Evolutionary conservation across 2,888 invertebrate genomes (phyloP).

Genomic region (Scelioninae gen. 1): DNA sequence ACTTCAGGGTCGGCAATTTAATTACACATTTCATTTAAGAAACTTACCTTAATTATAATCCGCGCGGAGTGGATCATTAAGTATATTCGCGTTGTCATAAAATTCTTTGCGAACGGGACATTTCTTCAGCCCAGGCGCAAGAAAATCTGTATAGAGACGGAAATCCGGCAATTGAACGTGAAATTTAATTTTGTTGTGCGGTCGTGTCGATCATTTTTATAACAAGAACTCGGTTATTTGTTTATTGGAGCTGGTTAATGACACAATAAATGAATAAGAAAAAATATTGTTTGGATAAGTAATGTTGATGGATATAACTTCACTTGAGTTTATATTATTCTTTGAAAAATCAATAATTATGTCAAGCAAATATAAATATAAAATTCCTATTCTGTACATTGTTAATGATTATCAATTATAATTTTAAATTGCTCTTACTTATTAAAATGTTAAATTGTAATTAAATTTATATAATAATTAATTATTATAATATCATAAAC

Average conservation of each 20-base stretch:
- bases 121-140: slow-evolving; percentile 30
- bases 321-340: too few relatives aligned
- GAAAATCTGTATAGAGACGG: slow-evolving; percentile 42
- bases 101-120: slow-evolving; percentile 44
- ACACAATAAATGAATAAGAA: neutral
- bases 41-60: slow-evolving; percentile 61
- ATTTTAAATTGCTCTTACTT: too few relatives aligned
- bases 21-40: slow-evolving; percentile 61
- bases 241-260: neutral
- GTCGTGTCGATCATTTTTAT: slow-evolving; percentile 20
- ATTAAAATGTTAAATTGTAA: too few relatives aligned
- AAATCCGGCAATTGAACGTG: slow-evolving; percentile 59
- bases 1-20: slow-evolving; percentile 25
- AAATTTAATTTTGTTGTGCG: slow-evolving; percentile 41
- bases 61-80: slow-evolving; percentile 36
- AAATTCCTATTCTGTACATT: too few relatives aligned
- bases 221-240: slow-evolving; percentile 1
- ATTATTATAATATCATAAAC: too few relatives aligned
- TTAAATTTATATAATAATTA: too few relatives aligned
- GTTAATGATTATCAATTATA: too few relatives aligned
- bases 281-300: neutral
- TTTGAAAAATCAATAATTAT: too few relatives aligned
- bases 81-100: slow-evolving; percentile 47
- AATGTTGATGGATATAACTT: neutral
- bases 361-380: too few relatives aligned